Conservation (phyloP, 1,140 invertebrate genomes). For the Leptinotarsa defecta region DNA sequence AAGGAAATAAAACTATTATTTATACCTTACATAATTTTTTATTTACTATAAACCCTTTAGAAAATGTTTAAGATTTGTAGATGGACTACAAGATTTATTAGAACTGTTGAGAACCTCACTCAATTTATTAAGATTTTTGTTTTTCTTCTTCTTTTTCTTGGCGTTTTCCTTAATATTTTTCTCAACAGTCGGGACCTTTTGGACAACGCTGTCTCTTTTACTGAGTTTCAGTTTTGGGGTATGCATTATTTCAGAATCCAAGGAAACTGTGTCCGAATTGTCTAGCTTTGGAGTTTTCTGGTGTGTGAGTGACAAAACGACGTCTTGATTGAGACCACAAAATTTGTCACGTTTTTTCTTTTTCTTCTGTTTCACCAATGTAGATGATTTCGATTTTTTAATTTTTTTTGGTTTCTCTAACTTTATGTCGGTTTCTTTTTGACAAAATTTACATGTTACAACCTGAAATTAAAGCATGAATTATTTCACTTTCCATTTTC, state of each 20-base stretch:
- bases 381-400: neutral
- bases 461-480: constrained; percentile 32
- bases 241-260: neutral
- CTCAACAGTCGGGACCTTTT: neutral
- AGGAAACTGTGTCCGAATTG: neutral
- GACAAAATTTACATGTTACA: constrained; percentile 39
- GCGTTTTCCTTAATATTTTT: constrained; percentile 20
- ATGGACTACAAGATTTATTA: neutral
- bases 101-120: constrained; percentile 23
- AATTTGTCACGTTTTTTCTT: constrained; percentile 41
- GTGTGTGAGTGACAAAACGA: constrained; percentile 20
- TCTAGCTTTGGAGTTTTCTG: constrained; percentile 2
- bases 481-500: too few relatives aligned
- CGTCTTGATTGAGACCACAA: constrained; percentile 35
- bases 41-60: constrained; percentile 29
- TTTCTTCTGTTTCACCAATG: constrained; percentile 32
- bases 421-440: constrained; percentile 28
- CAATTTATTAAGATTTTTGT: constrained; percentile 25
- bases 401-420: constrained; percentile 26
- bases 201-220: constrained; percentile 19
- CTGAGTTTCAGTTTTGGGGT: constrained; percentile 14
- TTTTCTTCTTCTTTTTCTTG: constrained; percentile 26
- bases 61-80: constrained; percentile 27
- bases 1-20: constrained; percentile 28
- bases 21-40: constrained; percentile 26